Evolutionary conservation across 2,797 vertebrate species (phyloP), one percentile per base, ranked within the genome.

Genomic region (Poecilia wingei): DNA sequence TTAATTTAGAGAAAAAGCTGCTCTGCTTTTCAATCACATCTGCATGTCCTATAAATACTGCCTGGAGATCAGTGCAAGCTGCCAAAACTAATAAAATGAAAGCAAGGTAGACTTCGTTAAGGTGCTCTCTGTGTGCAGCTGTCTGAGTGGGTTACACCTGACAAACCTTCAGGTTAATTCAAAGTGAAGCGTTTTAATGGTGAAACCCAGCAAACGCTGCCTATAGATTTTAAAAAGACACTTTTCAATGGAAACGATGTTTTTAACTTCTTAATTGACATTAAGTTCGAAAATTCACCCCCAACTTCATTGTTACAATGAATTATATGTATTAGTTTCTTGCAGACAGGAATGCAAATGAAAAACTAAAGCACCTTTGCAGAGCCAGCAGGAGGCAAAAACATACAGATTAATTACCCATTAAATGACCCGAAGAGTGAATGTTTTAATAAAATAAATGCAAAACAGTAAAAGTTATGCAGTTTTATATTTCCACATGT

Each of bases 1-100:
- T 83, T 74, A n/a, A 76, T 81, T 91, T 84, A 79, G 85, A 86
- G 81, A 57, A 66, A 7, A 8, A 13, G 18, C 20, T 55, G 12
- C 10, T 13, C 31, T 61, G 47, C 33, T 79, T 82, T 77, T 64
- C 4, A 18, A 3, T 41, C 69, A 69, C 49, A 74, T 78, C 51
- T 74, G 46, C 0, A 1, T 20, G 10, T 41, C 57, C 76, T 45
- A 70, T 45, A 45, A 70, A 41, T 51, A 8, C 66, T 36, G 25
- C 55, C 1, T 4, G 16, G 25, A 49, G 39, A 78, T 79, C 47
- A 49, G 49, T 53, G n/a, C 20, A 14, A n/a, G 39, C 3, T 33
- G 57, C 14, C 16, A 1, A 31, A 0, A 7, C 36, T 28, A 59
- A 0, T 33, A 64, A 59, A 1, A 13, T 72, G 41, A 74, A 14